Evolutionary conservation across 2,113 vertebrate genomes (phyloP), one percentile per base, ranked within the genome.

Genomic region (Ictalurus punctatus): DNA sequence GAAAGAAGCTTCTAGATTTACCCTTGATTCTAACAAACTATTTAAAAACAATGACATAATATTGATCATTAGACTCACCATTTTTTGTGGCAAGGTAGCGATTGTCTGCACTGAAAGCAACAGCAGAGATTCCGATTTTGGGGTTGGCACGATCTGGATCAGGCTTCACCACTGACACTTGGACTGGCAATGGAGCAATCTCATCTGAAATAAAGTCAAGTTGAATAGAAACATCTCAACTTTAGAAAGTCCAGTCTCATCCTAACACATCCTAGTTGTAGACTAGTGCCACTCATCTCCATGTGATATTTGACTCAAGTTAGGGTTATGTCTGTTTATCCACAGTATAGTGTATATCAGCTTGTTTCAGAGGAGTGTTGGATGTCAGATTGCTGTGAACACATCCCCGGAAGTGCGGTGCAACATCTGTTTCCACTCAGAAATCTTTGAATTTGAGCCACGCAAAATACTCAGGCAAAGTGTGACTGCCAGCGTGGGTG

Each of bases 71-170:
- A 52, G 2, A 84, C 83, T 91, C 86, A 99, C 98, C 98, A 0
- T 98, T 99, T 93, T 94, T 97, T 2, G 98, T 98, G 30, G 98
- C 98, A 86, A 99, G 93, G 94, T 97, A 99, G 91, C 95, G 97
- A 92, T 96, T 98, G 94, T 99, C 97, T 0, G 96, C 88, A 91
- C 98, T 99, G 92, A 99, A 99, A 2, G 97, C 97, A 94, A 98
- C 59, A 76, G 94, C 92, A 52, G 97, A 97, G 1, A 99, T 58
- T 6, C 98, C 98, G 1, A 99, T 95, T 93, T 97, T 98, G 13
- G 98, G 98, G 94, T 99, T 99, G 1, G 98, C 97, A 82, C 97
- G 93, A 92, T 99, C 98, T 0, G 95, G 91, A 12, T 96, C 95
- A 0, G 98, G 98, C 91, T 98, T 98, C 86, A 97, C 90, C 0